phyloP scores from a whole-genome alignment of 2,888 invertebrate species.

The Halictus quadricinctus region DNA sequence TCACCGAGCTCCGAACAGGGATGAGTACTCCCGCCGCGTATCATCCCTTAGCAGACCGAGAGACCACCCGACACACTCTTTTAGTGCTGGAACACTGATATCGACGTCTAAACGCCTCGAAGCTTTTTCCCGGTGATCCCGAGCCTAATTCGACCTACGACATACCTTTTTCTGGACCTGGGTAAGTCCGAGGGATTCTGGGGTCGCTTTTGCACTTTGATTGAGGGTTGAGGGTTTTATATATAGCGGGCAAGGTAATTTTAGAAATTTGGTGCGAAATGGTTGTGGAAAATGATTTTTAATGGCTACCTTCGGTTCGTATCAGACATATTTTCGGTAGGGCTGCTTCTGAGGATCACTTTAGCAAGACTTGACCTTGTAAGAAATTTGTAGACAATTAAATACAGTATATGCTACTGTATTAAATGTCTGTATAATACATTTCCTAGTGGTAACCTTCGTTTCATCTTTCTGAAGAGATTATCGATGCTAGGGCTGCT shows the following conservation, averaged over 20 bases:
- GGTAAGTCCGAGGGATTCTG: not conserved
- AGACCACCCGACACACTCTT: not conserved
- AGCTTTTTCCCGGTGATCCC: not conserved
- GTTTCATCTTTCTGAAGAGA: too few relatives aligned
- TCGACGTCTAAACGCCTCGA: not conserved
- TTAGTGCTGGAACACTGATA: not conserved
- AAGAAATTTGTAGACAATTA: too few relatives aligned
- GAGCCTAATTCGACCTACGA: not conserved
- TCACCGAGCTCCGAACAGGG: not conserved
- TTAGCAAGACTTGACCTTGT: too few relatives aligned
- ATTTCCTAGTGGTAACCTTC: too few relatives aligned
- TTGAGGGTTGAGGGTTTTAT: not conserved
- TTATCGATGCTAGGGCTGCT: not conserved
- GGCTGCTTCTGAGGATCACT: too few relatives aligned
- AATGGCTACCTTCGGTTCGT: too few relatives aligned
- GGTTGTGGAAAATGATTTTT: too few relatives aligned
- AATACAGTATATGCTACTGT: too few relatives aligned
- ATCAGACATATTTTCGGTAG: too few relatives aligned
- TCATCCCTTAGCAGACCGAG: not conserved
- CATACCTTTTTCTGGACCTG: not conserved
- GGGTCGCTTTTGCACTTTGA: not conserved
- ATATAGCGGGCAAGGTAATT: too few relatives aligned
- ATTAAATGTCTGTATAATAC: too few relatives aligned
- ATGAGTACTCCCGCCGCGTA: constrained; percentile 29
- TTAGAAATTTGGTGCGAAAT: too few relatives aligned